Percentiles rank a stretch among this genome's conserved stretches.
Evolutionary conservation across 2,113 vertebrate genomes (phyloP).

Genomic region (Nerophis ophidion): DNA sequence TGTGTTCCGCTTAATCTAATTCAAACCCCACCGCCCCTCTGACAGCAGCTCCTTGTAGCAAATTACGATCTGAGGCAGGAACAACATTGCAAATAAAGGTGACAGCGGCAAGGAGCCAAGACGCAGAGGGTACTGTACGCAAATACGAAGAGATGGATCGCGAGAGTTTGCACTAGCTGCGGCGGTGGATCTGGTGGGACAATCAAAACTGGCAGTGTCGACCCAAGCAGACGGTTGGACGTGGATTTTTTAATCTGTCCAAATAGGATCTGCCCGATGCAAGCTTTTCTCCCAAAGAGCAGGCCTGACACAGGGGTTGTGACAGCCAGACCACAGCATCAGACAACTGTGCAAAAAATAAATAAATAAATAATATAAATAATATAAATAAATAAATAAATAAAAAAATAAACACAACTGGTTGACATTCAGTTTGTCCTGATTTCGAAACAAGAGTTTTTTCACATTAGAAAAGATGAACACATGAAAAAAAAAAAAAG

Average conservation of each 20-base stretch:
- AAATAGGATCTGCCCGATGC: constrained; percentile 59
- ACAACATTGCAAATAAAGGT: constrained; percentile 31
- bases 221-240: constrained; percentile 62
- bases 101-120: constrained; percentile 29
- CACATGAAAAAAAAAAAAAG: neutral
- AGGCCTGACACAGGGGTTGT: constrained; percentile 37
- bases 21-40: constrained; percentile 52
- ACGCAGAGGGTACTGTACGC: constrained; percentile 17
- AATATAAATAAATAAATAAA: too few relatives aligned
- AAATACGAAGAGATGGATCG: constrained; percentile 36
- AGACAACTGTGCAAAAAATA: constrained; percentile 4
- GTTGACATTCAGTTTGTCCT: too few relatives aligned
- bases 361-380: too few relatives aligned
- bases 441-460: neutral
- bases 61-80: constrained; percentile 40
- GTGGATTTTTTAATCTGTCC: constrained; percentile 59
- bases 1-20: constrained; percentile 60
- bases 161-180: constrained; percentile 3
- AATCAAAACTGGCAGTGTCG: constrained; percentile 35
- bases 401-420: neutral
- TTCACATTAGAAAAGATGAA: neutral
- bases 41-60: constrained; percentile 40
- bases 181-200: constrained; percentile 37
- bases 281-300: constrained; percentile 45
- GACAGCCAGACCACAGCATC: constrained; percentile 54